Evolutionary conservation across 2,888 invertebrate species (phyloP).

Genomic region (Microdon myrmicae): DNA sequence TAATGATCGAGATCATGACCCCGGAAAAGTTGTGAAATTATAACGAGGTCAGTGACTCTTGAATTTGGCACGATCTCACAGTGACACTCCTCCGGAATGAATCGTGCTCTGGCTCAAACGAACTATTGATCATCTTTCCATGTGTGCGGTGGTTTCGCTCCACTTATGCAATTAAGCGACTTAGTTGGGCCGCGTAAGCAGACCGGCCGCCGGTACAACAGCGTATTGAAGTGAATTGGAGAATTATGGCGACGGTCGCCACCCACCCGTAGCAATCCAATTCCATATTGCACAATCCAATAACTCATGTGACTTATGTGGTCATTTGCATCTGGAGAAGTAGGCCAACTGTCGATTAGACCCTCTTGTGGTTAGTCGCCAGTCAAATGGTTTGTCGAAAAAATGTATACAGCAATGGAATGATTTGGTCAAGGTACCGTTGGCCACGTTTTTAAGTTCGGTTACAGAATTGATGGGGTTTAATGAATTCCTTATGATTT

Average conservation of each 20-base stretch:
- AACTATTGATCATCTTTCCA: background rate
- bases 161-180: constrained; percentile 28
- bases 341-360: constrained; percentile 45
- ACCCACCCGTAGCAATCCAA: constrained; percentile 48
- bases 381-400: constrained; percentile 9
- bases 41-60: constrained; percentile 54
- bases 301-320: constrained; percentile 49
- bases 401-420: background rate
- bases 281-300: constrained; percentile 43
- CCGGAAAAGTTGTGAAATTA: constrained; percentile 65
- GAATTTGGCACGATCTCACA: constrained; percentile 43
- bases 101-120: constrained; percentile 18
- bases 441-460: too few species aligned
- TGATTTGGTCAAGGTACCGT: too few species aligned
- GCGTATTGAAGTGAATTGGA: constrained; percentile 22
- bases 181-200: background rate
- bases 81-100: constrained; percentile 43
- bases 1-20: constrained; percentile 63
- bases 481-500: too few species aligned
- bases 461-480: too few species aligned
- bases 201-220: constrained; percentile 6
- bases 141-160: constrained; percentile 4
- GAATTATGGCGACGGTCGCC: constrained; percentile 36
- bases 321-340: constrained; percentile 46
- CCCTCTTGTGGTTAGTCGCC: constrained; percentile 28